Percentiles rank a stretch among this genome's conserved stretches.
Evolutionary conservation across 92 coral and sea anemone species (phyloP).

Genomic region (Heliopora coerulea): DNA sequence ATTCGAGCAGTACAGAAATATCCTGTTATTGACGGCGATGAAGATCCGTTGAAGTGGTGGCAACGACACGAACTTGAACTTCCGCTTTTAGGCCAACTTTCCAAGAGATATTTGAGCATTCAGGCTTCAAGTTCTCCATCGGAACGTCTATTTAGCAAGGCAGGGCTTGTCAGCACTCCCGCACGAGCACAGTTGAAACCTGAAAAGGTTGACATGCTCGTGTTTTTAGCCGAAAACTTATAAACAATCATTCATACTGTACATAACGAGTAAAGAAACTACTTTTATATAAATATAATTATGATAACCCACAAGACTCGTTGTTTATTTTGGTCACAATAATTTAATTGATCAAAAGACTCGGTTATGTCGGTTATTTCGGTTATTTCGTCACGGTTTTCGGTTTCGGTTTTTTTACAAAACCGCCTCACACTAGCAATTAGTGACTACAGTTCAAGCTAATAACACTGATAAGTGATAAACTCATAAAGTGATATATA

Average conservation of each 20-base stretch:
- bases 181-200: constrained; percentile 33
- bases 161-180: constrained; percentile 18
- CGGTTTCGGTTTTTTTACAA: no score
- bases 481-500: no score
- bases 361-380: no score
- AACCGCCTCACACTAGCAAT: no score
- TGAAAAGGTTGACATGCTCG: background rate
- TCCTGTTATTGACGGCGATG: constrained; percentile 27
- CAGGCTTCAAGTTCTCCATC: constrained; percentile 32
- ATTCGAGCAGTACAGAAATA: background rate
- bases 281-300: no score
- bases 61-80: background rate
- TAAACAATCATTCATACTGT: background rate
- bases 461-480: no score
- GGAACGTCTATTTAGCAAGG: constrained; percentile 25
- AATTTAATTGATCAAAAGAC: no score
- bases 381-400: no score
- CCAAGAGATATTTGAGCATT: constrained; percentile 13
- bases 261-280: no score
- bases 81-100: constrained; percentile 3
- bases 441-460: no score
- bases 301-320: no score
- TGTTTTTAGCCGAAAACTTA: constrained; percentile 1
- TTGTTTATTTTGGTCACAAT: no score
- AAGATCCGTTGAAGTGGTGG: constrained; percentile 36